Evolutionary conservation across 2,113 vertebrate species (phyloP).

Genomic region (Pelusios castaneus): DNA sequence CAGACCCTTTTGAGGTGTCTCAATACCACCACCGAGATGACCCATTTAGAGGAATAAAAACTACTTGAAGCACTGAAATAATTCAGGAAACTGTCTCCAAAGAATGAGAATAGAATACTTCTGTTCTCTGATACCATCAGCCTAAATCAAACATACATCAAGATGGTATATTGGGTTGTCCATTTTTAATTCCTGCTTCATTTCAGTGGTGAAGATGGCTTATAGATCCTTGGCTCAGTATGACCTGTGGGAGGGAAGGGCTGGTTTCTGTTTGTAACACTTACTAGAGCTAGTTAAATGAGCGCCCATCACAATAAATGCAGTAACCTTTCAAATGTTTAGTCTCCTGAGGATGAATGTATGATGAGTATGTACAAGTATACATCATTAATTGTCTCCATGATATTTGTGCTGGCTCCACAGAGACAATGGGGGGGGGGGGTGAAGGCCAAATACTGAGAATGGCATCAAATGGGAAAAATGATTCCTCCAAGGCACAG

Average conservation of each 20-base stretch:
- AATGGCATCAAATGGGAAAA: slow-evolving; percentile 68
- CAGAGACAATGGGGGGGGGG: slow-evolving; percentile 59
- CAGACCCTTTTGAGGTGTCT: neutral
- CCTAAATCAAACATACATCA: neutral
- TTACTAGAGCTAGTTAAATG: slow-evolving; percentile 54
- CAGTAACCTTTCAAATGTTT: slow-evolving; percentile 60
- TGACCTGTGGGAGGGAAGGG: slow-evolving; percentile 40
- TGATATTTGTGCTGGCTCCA: slow-evolving; percentile 64
- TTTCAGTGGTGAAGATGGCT: slow-evolving; percentile 33
- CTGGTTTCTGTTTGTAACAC: slow-evolving; percentile 46
- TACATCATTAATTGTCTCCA: slow-evolving; percentile 45
- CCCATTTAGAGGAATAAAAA: neutral
- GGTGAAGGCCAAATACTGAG: slow-evolving; percentile 45
- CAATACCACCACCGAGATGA: neutral
- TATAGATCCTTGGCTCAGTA: slow-evolving; percentile 26
- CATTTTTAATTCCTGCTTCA: slow-evolving; percentile 18
- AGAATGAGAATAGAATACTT: neutral
- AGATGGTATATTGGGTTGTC: neutral
- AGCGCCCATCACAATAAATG: slow-evolving; percentile 55
- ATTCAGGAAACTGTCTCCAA: neutral
- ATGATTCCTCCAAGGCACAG: slow-evolving; percentile 60
- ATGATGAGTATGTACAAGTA: slow-evolving; percentile 49
- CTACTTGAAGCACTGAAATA: too few relatives aligned
- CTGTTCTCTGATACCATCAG: neutral
- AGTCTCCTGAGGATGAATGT: slow-evolving; percentile 48